Percentiles rank a stretch among this genome's conserved stretches.
phyloP scores from a whole-genome alignment of 1,140 invertebrate genomes.

The Stegodyphus mimosarum region DNA sequence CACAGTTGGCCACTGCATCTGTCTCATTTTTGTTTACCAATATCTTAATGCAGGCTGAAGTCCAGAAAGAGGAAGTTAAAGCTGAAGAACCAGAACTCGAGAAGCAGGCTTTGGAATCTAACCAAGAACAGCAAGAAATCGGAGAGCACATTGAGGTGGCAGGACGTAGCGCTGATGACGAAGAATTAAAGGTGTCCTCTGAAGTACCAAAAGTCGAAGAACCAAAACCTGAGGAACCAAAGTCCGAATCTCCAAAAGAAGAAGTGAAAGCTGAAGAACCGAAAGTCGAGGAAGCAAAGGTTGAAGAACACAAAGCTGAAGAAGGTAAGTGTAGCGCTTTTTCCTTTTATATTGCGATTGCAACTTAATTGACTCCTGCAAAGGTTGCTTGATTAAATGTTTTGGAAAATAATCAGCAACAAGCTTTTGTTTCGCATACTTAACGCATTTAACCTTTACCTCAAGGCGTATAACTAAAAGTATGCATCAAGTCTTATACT shows the following conservation, averaged over 20 bases:
- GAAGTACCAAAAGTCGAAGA: conserved; percentile 1
- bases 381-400: no score
- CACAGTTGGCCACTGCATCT: no score
- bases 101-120: conserved; percentile 15
- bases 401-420: no score
- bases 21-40: no score
- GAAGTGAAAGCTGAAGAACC: not conserved
- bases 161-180: conserved; percentile 26
- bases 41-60: no score
- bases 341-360: no score
- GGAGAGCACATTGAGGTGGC: not conserved
- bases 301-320: not conserved
- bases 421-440: no score
- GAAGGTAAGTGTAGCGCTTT: not conserved
- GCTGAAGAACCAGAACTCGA: not conserved
- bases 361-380: no score
- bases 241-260: not conserved
- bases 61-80: no score
- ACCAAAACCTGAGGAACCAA: not conserved
- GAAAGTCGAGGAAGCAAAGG: not conserved
- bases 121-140: conserved; percentile 11
- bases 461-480: no score
- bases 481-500: no score
- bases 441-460: no score
- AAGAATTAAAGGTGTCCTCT: not conserved